Conservation (phyloP, 2,888 invertebrate species). For the Rotaria socialis region DNA sequence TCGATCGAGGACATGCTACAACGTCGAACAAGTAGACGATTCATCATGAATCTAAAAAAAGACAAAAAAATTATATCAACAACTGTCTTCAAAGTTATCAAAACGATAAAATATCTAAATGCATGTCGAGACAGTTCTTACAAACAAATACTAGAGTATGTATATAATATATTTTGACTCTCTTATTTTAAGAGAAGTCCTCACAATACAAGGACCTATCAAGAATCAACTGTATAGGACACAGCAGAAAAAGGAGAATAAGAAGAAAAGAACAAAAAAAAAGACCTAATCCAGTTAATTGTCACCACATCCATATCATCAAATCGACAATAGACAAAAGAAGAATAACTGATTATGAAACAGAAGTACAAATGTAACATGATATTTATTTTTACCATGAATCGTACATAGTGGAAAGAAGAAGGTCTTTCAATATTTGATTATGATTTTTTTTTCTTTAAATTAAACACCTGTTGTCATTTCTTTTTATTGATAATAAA, state of each 20-base stretch:
- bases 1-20: slow-evolving; percentile 24
- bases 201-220: not conserved
- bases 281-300: not conserved
- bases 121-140: too few species aligned
- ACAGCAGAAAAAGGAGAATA: not conserved
- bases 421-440: too few species aligned
- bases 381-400: not conserved
- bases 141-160: too few species aligned
- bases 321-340: not conserved
- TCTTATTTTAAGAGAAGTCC: not conserved
- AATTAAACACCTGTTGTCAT: too few species aligned
- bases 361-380: not conserved
- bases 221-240: not conserved
- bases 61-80: not conserved
- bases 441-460: too few species aligned
- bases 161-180: not conserved
- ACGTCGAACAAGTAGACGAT: not conserved
- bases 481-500: too few species aligned
- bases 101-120: not conserved
- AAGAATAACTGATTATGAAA: not conserved
- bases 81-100: not conserved
- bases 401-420: not conserved
- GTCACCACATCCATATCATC: not conserved
- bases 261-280: not conserved
- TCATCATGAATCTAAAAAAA: not conserved